Conservation (phyloP, 2,113 vertebrate species). For the Probosciger aterrimus region DNA sequence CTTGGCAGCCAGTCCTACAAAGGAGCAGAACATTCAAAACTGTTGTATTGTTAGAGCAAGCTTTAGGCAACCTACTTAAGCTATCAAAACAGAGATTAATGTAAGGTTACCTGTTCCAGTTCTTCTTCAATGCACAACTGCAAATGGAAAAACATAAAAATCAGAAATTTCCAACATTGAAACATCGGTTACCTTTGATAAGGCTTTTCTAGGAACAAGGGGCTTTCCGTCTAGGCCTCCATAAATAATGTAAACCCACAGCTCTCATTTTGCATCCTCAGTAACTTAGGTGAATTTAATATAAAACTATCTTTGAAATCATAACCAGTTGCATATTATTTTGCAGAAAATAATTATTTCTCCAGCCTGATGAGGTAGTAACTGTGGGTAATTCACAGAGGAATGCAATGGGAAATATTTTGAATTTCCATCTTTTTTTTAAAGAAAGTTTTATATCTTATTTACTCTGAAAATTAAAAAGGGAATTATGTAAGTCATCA, state of each 20-base stretch:
- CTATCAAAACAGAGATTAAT: background rate
- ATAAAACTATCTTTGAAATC: background rate
- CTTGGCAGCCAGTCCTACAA: background rate
- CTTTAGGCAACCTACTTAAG: background rate
- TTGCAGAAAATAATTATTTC: background rate
- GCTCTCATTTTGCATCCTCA: background rate
- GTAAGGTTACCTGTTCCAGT: background rate
- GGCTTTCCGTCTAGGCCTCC: background rate
- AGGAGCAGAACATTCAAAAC: background rate
- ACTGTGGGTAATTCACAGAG: background rate
- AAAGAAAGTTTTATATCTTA: background rate
- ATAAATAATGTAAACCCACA: background rate
- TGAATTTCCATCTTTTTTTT: background rate
- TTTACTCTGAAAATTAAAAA: background rate
- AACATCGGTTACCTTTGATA: background rate
- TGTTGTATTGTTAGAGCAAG: background rate
- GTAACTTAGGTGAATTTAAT: background rate
- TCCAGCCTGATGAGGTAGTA: background rate
- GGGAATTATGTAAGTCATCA: background rate
- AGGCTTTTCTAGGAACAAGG: background rate
- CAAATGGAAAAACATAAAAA: background rate
- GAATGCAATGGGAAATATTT: background rate
- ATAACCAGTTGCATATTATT: background rate
- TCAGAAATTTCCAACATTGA: background rate
- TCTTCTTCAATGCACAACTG: background rate